phyloP scores from a whole-genome alignment of 2,888 invertebrate genomes.

The Lottia scabra region DNA sequence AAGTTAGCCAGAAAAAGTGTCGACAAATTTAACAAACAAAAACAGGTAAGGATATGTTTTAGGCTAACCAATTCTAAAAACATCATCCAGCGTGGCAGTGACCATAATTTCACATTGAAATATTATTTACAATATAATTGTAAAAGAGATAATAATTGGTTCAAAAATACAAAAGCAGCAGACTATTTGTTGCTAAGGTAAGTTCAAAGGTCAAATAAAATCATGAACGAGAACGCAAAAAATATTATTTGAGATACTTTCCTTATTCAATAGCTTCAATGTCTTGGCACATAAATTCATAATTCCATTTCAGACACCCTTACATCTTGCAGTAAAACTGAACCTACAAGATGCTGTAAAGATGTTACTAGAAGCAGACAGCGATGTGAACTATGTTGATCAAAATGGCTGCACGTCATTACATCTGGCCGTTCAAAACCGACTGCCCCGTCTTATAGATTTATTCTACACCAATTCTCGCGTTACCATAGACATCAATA shows the following conservation, averaged over 20 bases:
- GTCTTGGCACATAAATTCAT: neutral
- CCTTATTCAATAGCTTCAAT: too few relatives aligned
- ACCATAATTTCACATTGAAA: too few relatives aligned
- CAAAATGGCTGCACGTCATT: conserved; percentile 44
- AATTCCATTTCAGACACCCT: conserved; percentile 43
- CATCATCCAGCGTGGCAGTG: too few relatives aligned
- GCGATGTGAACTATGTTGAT: conserved; percentile 49
- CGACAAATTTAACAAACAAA: conserved; percentile 56
- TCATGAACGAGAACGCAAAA: too few relatives aligned
- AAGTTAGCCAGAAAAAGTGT: conserved; percentile 53
- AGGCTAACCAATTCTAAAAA: too few relatives aligned
- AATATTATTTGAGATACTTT: too few relatives aligned
- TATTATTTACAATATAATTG: too few relatives aligned
- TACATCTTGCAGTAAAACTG: conserved; percentile 54
- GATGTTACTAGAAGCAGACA: conserved; percentile 41
- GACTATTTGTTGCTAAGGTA: too few relatives aligned
- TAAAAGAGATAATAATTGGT: too few relatives aligned
- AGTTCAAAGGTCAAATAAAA: too few relatives aligned
- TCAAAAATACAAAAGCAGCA: too few relatives aligned
- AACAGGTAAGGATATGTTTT: conserved; percentile 40
- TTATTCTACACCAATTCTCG: conserved; percentile 37
- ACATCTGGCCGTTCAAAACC: conserved; percentile 50
- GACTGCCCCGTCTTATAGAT: conserved; percentile 35
- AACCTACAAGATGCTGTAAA: conserved; percentile 41
- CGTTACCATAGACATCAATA: conserved; percentile 38